Evolutionary conservation across 2,888 invertebrate species (phyloP).

Genomic region (Apocheima hispidaria): DNA sequence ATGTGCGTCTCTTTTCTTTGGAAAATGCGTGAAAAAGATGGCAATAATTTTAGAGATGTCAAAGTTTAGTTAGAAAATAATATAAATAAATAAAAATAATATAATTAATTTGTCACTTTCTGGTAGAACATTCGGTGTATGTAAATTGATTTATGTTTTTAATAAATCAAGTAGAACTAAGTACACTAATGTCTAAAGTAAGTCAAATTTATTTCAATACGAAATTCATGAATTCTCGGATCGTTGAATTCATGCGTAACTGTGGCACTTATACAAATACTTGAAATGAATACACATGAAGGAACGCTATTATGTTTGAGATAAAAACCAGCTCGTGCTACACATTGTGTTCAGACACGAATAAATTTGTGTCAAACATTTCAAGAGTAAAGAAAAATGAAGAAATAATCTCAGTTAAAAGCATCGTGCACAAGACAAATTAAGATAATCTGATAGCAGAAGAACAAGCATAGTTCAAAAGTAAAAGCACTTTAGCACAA

Average conservation of each 20-base stretch:
- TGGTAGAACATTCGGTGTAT: too few species aligned
- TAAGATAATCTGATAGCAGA: constrained; percentile 10
- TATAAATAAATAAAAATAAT: too few species aligned
- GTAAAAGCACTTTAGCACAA: constrained; percentile 15
- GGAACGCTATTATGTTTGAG: not conserved
- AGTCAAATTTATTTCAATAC: not conserved
- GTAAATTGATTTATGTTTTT: too few species aligned
- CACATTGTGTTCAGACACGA: not conserved
- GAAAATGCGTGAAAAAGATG: too few species aligned
- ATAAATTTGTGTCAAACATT: not conserved
- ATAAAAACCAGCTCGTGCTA: not conserved
- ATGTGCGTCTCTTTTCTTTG: too few species aligned
- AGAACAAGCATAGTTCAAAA: constrained; percentile 19
- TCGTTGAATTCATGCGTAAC: not conserved
- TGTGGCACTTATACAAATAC: constrained; percentile 7
- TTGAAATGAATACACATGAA: constrained; percentile 7
- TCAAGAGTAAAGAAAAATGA: not conserved
- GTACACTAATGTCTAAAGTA: too few species aligned
- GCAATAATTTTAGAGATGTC: too few species aligned
- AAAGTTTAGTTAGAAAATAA: too few species aligned
- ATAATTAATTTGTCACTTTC: too few species aligned
- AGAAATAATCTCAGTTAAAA: constrained; percentile 6
- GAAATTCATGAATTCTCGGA: not conserved
- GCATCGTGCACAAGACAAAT: constrained; percentile 8
- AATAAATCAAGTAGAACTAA: too few species aligned